phyloP scores from a whole-genome alignment of 2,797 vertebrate genomes.

The Malurus splendens region DNA sequence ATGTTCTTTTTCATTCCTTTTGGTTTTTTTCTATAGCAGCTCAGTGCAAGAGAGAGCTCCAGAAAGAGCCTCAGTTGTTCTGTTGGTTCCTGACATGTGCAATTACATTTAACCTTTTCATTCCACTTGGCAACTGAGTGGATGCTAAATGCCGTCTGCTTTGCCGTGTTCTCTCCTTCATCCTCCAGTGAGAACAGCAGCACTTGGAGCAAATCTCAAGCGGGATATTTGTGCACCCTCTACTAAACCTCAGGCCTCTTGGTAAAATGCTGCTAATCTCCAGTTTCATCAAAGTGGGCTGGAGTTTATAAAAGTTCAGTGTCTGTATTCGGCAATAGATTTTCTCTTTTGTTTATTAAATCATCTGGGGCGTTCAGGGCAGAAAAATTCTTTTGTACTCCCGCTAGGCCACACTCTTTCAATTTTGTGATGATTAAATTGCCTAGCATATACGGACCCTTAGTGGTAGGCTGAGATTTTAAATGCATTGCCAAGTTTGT shows the following conservation, averaged over 20 bases:
- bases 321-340: not conserved
- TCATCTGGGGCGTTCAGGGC: not conserved
- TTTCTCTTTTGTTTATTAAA: not conserved
- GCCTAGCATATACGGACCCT: conserved; percentile 44
- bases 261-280: not conserved
- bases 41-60: not conserved
- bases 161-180: not conserved
- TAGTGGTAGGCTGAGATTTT: conserved; percentile 21
- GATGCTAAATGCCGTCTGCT: not conserved
- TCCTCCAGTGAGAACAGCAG: not conserved
- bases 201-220: not conserved
- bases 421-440: not conserved
- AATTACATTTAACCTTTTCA: conserved; percentile 15
- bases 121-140: not conserved
- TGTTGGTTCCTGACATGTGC: not conserved
- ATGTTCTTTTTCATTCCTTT: not conserved
- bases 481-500: not conserved
- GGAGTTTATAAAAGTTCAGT: not conserved
- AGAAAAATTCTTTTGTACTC: not conserved
- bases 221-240: not conserved
- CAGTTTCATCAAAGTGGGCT: not conserved
- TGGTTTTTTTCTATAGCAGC: not conserved
- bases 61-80: not conserved
- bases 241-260: not conserved
- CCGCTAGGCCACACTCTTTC: not conserved